Evolutionary conservation across 2,888 invertebrate genomes (phyloP).

Genomic region (Conomelus anceps): DNA sequence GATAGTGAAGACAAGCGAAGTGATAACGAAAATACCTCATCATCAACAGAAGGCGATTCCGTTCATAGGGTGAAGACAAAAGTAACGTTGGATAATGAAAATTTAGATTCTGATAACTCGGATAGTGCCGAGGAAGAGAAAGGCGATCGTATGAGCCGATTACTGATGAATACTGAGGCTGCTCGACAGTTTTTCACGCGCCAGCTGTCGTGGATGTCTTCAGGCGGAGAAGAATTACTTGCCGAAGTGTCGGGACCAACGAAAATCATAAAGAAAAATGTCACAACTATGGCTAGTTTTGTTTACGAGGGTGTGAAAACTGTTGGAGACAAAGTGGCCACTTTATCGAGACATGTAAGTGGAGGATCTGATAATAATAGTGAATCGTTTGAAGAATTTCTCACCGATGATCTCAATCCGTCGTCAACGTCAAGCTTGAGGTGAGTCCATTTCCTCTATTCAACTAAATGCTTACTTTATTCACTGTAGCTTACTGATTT

Average conservation of each 20-base stretch:
- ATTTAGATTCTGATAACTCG: slow-evolving; percentile 31
- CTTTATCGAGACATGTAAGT: slow-evolving; percentile 65
- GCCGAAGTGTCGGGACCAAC: slow-evolving; percentile 61
- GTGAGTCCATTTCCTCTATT: too few species aligned
- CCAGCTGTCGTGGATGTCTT: slow-evolving; percentile 65
- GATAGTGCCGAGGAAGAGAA: slow-evolving; percentile 37
- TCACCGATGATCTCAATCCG: slow-evolving; percentile 34
- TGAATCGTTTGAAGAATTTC: slow-evolving; percentile 45
- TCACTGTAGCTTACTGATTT: too few species aligned
- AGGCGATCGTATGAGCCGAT: slow-evolving; percentile 52
- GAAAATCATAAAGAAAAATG: slow-evolving; percentile 64
- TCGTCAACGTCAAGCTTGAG: slow-evolving; percentile 40
- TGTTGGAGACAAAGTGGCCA: slow-evolving; percentile 65
- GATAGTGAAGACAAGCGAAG: slow-evolving; percentile 50
- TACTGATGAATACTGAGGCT: slow-evolving; percentile 71
- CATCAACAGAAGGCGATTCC: slow-evolving; percentile 44
- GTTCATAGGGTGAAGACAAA: slow-evolving; percentile 21
- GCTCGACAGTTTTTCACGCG: slow-evolving; percentile 68
- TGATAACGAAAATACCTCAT: slow-evolving; percentile 51
- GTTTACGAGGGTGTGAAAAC: slow-evolving; percentile 70
- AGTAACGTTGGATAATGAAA: slow-evolving; percentile 40
- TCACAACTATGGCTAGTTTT: slow-evolving; percentile 63
- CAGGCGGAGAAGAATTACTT: slow-evolving; percentile 58
- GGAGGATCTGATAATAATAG: slow-evolving; percentile 64
- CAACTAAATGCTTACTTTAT: too few species aligned